Evolutionary conservation across 2,888 invertebrate species (phyloP).

Genomic region (Harmothoe impar): DNA sequence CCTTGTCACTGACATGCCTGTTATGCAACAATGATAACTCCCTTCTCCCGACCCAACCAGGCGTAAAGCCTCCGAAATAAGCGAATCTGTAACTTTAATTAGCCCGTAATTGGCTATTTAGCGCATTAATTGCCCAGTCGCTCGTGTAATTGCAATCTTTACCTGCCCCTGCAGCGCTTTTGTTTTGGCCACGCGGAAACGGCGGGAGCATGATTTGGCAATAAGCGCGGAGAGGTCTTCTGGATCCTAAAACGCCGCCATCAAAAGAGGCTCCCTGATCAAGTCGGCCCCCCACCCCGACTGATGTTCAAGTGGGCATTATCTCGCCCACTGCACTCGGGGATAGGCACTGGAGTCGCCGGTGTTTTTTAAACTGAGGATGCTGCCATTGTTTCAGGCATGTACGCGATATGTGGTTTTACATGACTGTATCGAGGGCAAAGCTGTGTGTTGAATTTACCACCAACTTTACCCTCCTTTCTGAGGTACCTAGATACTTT

Average conservation of each 20-base stretch:
- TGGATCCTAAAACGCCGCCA: neutral
- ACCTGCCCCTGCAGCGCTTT: conserved; percentile 34
- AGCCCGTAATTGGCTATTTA: conserved; percentile 58
- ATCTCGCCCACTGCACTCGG: neutral
- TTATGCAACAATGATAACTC: conserved; percentile 59
- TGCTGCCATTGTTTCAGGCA: conserved; percentile 1
- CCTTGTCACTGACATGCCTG: conserved; percentile 50
- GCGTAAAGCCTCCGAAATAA: conserved; percentile 28
- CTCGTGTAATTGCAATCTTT: conserved; percentile 59
- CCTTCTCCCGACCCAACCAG: neutral
- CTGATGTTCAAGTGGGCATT: conserved; percentile 27
- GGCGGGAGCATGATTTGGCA: conserved; percentile 31
- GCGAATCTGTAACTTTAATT: conserved; percentile 57
- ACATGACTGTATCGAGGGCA: no score
- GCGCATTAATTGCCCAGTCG: conserved; percentile 59
- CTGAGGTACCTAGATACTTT: no score
- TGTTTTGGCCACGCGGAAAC: conserved; percentile 31
- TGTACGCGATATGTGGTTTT: neutral
- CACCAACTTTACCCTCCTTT: no score
- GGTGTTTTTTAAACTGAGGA: neutral
- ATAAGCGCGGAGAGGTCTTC: neutral
- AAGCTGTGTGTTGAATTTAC: no score
- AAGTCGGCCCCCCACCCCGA: neutral
- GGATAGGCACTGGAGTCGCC: neutral
- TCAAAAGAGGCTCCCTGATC: conserved; percentile 20